Evolutionary conservation across 2,113 vertebrate species (phyloP).

Genomic region (Neoarius graeffei): DNA sequence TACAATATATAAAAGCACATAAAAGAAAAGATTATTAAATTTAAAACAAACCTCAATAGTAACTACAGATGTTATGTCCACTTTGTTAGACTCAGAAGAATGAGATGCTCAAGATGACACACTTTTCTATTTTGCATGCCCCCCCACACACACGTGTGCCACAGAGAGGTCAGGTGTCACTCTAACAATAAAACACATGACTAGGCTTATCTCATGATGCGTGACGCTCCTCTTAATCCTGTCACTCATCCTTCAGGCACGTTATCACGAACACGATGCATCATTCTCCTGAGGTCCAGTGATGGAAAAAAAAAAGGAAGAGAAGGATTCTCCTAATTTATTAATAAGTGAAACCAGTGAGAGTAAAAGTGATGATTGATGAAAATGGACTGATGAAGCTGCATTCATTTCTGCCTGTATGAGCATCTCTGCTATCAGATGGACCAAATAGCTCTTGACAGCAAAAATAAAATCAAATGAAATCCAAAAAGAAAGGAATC

Average conservation of each 20-base stretch:
- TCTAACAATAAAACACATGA: constrained; percentile 24
- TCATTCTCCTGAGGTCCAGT: background rate
- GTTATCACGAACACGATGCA: constrained; percentile 15
- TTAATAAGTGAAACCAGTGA: background rate
- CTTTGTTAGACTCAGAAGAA: background rate
- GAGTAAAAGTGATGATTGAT: constrained; percentile 12
- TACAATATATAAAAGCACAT: background rate
- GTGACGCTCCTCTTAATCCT: constrained; percentile 27
- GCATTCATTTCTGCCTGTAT: background rate
- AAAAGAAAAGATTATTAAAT: too few species aligned
- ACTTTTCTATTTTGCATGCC: background rate
- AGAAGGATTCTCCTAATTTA: background rate
- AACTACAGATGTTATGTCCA: background rate
- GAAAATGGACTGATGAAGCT: background rate
- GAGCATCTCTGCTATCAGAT: background rate
- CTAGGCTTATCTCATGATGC: background rate
- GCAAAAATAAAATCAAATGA: background rate
- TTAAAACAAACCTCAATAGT: constrained; percentile 9
- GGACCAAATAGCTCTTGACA: background rate
- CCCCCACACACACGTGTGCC: background rate
- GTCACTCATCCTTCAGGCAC: constrained; percentile 9
- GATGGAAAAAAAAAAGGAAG: background rate
- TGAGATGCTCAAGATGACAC: constrained; percentile 8
- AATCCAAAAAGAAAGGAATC: background rate
- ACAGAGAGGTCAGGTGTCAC: constrained; percentile 15